Conservation (phyloP, 64 coral and sea anemone genomes). For the Pachyseris speciosa region DNA sequence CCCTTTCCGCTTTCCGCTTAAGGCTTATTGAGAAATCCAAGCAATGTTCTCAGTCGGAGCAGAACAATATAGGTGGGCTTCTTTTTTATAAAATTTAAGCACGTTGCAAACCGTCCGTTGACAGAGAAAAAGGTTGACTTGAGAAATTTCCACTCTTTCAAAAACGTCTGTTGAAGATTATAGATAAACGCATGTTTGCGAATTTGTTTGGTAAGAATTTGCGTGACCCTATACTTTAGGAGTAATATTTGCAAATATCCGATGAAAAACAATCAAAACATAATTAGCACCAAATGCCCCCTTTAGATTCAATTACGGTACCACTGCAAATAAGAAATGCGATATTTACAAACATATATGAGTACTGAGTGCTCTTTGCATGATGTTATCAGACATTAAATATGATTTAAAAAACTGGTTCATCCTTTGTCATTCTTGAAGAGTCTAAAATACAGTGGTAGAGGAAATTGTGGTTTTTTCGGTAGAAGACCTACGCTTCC, state of each 20-base stretch:
- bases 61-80: background rate
- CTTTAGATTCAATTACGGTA: background rate
- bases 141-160: too few relatives aligned
- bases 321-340: background rate
- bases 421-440: too few relatives aligned
- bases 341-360: too few relatives aligned
- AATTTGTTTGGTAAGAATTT: background rate
- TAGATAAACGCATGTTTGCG: background rate
- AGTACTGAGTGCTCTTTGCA: too few relatives aligned
- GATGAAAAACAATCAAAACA: background rate
- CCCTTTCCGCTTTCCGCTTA: background rate
- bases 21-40: constrained; percentile 8
- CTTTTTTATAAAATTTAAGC: background rate
- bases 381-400: too few relatives aligned
- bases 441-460: too few relatives aligned
- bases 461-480: too few relatives aligned
- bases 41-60: constrained; percentile 22
- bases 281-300: background rate
- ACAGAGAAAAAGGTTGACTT: too few relatives aligned
- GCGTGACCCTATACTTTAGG: background rate
- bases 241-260: background rate
- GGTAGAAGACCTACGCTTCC: too few relatives aligned
- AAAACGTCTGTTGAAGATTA: too few relatives aligned
- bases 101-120: too few relatives aligned
- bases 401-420: too few relatives aligned